Base-by-base conservation (phyloP, 2,888 invertebrate genomes). In the Mayetiola destructor region DNA sequence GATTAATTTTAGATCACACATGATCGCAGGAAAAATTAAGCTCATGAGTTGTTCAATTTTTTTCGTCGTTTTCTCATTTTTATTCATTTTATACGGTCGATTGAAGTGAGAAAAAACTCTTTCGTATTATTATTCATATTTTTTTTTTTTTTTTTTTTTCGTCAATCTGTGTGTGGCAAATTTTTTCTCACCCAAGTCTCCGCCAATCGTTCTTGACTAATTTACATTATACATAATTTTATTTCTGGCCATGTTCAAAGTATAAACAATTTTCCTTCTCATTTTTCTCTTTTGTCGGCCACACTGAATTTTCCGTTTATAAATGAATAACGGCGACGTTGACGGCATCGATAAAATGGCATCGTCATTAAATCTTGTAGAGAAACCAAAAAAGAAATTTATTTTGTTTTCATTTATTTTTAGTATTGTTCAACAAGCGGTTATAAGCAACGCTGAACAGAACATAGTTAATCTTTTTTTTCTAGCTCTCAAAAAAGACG, bases 131-230 rank as follows among this genome's bases (percentile, higher is more conserved):
- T n/a, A n/a, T n/a, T n/a, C n/a, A 14, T 16, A 18, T 16, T 39
- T 4, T 42, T 42, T 48, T 48, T 16, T 27, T 23, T 48, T 23
- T 23, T 8, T 42, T n/a, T 14, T 39, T 18, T 39, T 39, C 42
- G n/a, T n/a, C n/a, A n/a, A n/a, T n/a, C n/a, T n/a, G n/a, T n/a
- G n/a, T n/a, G n/a, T n/a, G n/a, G n/a, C n/a, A n/a, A n/a, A n/a
- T n/a, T n/a, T n/a, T n/a, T n/a, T n/a, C n/a, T n/a, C n/a, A n/a
- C n/a, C n/a, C n/a, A n/a, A 42, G 23, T 42, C 42, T 42, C 42
- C 16, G 23, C 16, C 48, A 48, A 48, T 27, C 48, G 27, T 27
- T 48, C 27, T 48, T 27, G n/a, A 48, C 48, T 48, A 48, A 48
- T 48, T 48, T 48, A 48, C 27, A 48, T 48, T 48, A 23, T 20